These are phyloP conservation scores for Hippocampus barbouri DNA, from an alignment of 2,113 vertebrate genomes.

Conservation along the genomic window DNA sequence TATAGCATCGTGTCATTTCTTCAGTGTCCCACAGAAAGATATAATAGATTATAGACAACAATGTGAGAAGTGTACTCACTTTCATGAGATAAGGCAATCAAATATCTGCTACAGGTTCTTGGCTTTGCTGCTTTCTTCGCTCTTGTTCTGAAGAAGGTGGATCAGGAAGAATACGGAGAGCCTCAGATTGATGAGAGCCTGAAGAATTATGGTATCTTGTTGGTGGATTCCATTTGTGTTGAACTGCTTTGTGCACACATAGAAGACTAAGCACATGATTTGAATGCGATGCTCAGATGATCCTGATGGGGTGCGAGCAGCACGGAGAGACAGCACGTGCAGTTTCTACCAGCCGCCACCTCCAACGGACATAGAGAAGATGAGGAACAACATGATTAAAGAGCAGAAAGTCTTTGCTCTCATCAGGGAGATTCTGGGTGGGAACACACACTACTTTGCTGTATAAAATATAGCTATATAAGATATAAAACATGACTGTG, in stretches of 20 bases:
- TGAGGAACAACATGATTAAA: constrained; percentile 79
- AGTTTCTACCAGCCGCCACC: constrained; percentile 83
- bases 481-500: neutral
- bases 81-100: neutral
- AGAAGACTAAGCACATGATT: neutral
- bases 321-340: constrained; percentile 79
- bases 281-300: constrained; percentile 66
- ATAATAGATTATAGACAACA: neutral
- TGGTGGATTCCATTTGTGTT: neutral
- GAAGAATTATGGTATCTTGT: constrained; percentile 50
- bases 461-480: neutral
- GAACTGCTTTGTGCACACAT: neutral
- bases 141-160: constrained; percentile 85
- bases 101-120: constrained; percentile 76
- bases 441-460: neutral
- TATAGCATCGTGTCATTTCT: neutral
- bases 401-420: constrained; percentile 88
- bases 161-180: constrained; percentile 82
- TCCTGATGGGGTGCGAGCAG: constrained; percentile 62
- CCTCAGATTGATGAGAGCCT: constrained; percentile 53
- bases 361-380: constrained; percentile 78
- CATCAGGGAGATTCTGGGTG: constrained; percentile 79
- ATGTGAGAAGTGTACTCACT: neutral
- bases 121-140: constrained; percentile 96
- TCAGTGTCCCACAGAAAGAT: neutral